phyloP scores from a whole-genome alignment of 1,140 invertebrate genomes.

The Drosophila pachea region DNA sequence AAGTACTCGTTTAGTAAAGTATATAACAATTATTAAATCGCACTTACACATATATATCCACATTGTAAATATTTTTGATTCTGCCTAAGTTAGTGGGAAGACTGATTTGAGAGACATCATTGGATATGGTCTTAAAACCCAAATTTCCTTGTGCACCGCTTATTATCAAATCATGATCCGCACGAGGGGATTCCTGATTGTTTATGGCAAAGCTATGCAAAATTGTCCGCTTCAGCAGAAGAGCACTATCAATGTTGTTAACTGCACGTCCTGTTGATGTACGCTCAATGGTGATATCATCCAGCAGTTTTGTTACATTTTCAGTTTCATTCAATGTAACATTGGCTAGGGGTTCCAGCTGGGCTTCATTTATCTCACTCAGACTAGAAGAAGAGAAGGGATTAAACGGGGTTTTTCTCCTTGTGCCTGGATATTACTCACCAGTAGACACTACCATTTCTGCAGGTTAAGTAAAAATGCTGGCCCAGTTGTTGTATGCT shows the following conservation, averaged over 20 bases:
- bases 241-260: conserved; percentile 41
- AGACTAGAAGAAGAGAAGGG: conserved; percentile 35
- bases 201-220: conserved; percentile 31
- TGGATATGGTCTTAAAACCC: conserved; percentile 32
- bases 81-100: conserved; percentile 47
- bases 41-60: conserved; percentile 68
- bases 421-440: conserved; percentile 11
- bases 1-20: not conserved
- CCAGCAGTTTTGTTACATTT: conserved; percentile 48
- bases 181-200: conserved; percentile 32
- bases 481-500: conserved; percentile 60
- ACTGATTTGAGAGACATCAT: conserved; percentile 45
- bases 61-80: conserved; percentile 64
- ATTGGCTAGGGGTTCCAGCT: conserved; percentile 46
- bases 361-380: conserved; percentile 63
- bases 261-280: conserved; percentile 35
- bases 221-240: conserved; percentile 36
- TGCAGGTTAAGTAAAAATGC: conserved; percentile 63
- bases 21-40: not conserved
- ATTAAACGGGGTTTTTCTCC: not conserved
- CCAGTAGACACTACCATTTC: conserved; percentile 72
- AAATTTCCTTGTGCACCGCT: conserved; percentile 41
- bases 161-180: conserved; percentile 28
- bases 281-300: conserved; percentile 57
- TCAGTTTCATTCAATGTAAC: conserved; percentile 54